phyloP scores from a whole-genome alignment of 2,888 invertebrate genomes.

The Loripinus fragilis region DNA sequence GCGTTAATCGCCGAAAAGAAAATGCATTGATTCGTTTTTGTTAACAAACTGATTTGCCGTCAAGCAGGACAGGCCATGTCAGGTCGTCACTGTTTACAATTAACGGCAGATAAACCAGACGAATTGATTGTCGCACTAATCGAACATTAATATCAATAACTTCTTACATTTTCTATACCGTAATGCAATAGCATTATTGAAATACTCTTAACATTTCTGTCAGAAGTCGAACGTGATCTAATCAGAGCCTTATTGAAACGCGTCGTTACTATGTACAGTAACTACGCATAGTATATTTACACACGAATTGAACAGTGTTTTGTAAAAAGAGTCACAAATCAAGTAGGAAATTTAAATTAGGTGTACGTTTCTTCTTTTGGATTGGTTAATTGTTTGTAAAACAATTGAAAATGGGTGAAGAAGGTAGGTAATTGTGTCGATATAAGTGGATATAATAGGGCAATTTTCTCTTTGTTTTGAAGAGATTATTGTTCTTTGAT shows the following conservation, averaged over 20 bases:
- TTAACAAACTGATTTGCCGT: no score
- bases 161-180: not conserved
- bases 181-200: not conserved
- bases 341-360: not conserved
- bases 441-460: not conserved
- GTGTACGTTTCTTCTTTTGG: slow-evolving; percentile 1
- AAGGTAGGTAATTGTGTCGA: not conserved
- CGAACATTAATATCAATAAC: not conserved
- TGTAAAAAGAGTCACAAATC: not conserved
- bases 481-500: no score
- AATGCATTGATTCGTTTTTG: no score
- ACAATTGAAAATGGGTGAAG: slow-evolving; percentile 15
- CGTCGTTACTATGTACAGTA: slow-evolving; percentile 13
- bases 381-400: slow-evolving; percentile 14
- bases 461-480: no score
- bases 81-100: no score
- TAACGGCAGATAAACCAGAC: no score
- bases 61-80: no score
- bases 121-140: not conserved
- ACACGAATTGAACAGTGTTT: not conserved
- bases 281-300: slow-evolving; percentile 5
- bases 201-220: not conserved
- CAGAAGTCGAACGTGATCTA: slow-evolving; percentile 1
- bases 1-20: no score
- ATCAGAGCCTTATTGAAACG: not conserved